Evolutionary conservation across 1,140 invertebrate species (phyloP).

Genomic region (Globodera rostochiensis): DNA sequence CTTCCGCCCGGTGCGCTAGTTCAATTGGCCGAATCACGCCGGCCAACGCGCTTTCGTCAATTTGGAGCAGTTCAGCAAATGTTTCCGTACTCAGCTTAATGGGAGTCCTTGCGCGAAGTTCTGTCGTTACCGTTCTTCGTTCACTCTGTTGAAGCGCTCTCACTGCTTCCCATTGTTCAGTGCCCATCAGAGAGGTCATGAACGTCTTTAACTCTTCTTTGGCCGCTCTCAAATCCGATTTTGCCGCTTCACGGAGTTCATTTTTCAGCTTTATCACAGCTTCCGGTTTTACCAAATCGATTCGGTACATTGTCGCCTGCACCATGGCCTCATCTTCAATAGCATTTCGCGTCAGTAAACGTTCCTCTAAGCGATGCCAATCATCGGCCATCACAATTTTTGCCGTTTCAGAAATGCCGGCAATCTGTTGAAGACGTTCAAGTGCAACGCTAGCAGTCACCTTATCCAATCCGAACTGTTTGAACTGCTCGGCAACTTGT

Average conservation of each 20-base stretch:
- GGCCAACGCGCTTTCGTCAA: not conserved
- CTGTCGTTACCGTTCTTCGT: not conserved
- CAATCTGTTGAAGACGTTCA: not conserved
- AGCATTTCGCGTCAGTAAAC: not conserved
- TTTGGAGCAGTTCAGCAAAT: not conserved
- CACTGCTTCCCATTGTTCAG: conserved; percentile 15
- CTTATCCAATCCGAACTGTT: not conserved
- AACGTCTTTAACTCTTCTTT: conserved; percentile 19
- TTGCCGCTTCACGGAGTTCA: not conserved
- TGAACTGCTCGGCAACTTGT: not conserved
- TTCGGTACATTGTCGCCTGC: conserved; percentile 17
- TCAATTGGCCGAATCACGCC: not conserved
- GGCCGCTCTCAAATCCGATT: conserved; percentile 8
- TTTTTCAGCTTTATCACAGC: not conserved
- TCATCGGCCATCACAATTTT: not conserved
- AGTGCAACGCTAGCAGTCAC: not conserved
- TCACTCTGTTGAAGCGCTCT: not conserved
- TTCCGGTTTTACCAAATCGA: not conserved
- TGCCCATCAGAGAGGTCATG: not conserved
- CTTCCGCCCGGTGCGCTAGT: not conserved
- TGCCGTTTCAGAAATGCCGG: not conserved
- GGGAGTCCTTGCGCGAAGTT: not conserved
- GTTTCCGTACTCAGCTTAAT: not conserved
- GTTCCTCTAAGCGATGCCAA: not conserved
- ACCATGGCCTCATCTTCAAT: conserved; percentile 15